Percentiles rank a stretch among this genome's conserved stretches.
Conservation (phyloP, 2,797 vertebrate genomes). For the Paguma larvata region DNA sequence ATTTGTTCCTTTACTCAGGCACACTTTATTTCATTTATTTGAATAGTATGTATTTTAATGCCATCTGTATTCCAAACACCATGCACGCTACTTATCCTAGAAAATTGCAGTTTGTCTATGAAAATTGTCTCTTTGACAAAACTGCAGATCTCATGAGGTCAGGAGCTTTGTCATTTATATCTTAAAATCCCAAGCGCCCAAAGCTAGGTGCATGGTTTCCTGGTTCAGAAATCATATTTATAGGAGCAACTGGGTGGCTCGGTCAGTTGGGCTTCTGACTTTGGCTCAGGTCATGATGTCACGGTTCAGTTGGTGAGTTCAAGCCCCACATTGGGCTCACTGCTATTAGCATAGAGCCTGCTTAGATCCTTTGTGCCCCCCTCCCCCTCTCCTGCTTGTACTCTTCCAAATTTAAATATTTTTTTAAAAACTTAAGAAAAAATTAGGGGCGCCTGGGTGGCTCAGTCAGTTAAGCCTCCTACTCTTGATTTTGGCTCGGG, state of each 20-base stretch:
- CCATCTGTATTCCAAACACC: neutral
- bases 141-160: neutral
- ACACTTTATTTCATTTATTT: neutral
- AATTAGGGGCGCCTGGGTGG: too few relatives aligned
- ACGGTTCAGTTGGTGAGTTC: too few relatives aligned
- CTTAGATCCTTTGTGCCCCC: too few relatives aligned
- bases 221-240: slow-evolving; percentile 30
- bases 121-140: neutral
- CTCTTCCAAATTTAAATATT: too few relatives aligned
- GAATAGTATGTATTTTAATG: neutral
- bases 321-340: too few relatives aligned
- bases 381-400: too few relatives aligned
- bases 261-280: too few relatives aligned
- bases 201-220: neutral
- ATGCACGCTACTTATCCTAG: neutral
- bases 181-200: neutral
- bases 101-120: neutral
- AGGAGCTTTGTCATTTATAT: neutral
- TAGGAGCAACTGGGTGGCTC: neutral
- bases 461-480: too few relatives aligned
- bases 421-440: too few relatives aligned
- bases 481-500: too few relatives aligned
- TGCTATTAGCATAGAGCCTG: too few relatives aligned
- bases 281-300: too few relatives aligned
- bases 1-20: neutral